Evolutionary conservation across 2,888 invertebrate species (phyloP).

Genomic region (Zelleria hepariella): DNA sequence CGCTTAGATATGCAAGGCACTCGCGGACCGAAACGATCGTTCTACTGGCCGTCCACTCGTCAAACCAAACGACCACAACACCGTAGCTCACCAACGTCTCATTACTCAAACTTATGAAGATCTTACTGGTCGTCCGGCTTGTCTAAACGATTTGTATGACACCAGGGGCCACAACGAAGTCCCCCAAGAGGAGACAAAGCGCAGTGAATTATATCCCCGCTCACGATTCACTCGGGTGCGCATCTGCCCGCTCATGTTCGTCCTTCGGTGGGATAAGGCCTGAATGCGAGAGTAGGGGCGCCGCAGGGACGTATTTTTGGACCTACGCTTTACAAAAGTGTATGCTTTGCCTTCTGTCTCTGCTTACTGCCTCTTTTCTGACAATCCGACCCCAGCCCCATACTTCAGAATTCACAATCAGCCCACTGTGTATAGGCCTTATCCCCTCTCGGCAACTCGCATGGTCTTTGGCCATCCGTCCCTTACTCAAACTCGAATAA

Average conservation of each 20-base stretch:
- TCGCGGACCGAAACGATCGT: background rate
- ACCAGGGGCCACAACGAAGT: background rate
- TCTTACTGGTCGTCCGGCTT: background rate
- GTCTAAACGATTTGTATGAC: background rate
- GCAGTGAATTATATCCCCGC: constrained; percentile 1
- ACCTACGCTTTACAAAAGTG: background rate
- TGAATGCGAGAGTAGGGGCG: constrained; percentile 32
- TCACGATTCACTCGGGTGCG: constrained; percentile 50
- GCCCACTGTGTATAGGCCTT: too few species aligned
- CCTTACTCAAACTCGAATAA: too few species aligned
- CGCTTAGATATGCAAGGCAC: background rate
- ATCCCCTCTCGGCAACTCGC: too few species aligned
- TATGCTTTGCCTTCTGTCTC: background rate
- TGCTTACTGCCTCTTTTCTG: too few species aligned
- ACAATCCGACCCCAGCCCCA: too few species aligned
- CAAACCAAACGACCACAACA: background rate
- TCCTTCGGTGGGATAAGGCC: constrained; percentile 47
- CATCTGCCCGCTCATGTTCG: constrained; percentile 51
- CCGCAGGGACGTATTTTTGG: constrained; percentile 31
- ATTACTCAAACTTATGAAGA: background rate
- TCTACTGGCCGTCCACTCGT: background rate
- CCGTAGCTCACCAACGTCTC: background rate
- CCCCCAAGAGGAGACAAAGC: background rate
- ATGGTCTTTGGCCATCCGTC: too few species aligned
- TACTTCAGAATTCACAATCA: too few species aligned